Percentiles rank a stretch among this genome's conserved stretches.
phyloP scores from a whole-genome alignment of 2,113 vertebrate genomes.

The Furnarius figulus region DNA sequence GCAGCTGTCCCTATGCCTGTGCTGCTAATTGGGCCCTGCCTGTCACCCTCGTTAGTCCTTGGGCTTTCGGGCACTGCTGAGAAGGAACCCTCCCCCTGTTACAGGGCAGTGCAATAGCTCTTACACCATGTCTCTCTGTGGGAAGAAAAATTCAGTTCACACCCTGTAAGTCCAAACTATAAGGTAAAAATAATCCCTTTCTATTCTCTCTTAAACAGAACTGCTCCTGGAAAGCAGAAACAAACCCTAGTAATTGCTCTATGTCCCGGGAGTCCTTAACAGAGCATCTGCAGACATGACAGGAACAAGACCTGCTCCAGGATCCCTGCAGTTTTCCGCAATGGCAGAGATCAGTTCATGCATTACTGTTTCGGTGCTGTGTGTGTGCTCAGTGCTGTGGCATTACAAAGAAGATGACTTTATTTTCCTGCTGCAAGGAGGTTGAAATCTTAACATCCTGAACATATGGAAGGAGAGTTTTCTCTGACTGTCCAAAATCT shows the following conservation, averaged over 20 bases:
- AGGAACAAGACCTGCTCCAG: slow-evolving; percentile 59
- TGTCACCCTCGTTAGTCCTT: background rate
- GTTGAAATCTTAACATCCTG: slow-evolving; percentile 56
- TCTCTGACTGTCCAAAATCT: slow-evolving; percentile 45
- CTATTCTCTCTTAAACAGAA: slow-evolving; percentile 73
- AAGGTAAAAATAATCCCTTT: slow-evolving; percentile 68
- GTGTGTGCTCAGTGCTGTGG: slow-evolving; percentile 26
- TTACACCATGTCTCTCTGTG: background rate
- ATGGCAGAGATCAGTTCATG: slow-evolving; percentile 53
- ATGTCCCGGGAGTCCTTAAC: slow-evolving; percentile 66
- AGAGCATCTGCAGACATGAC: slow-evolving; percentile 67
- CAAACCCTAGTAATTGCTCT: slow-evolving; percentile 69
- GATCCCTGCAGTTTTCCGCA: slow-evolving; percentile 39
- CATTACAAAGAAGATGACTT: slow-evolving; percentile 61
- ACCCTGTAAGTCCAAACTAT: slow-evolving; percentile 16
- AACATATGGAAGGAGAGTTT: slow-evolving; percentile 46
- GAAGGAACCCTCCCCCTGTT: background rate
- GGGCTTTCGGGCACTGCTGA: background rate
- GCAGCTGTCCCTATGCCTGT: background rate
- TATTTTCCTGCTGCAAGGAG: slow-evolving; percentile 49
- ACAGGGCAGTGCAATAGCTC: background rate
- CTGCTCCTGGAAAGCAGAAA: slow-evolving; percentile 72
- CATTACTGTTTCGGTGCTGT: slow-evolving; percentile 16
- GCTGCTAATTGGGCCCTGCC: background rate
- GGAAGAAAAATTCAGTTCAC: slow-evolving; percentile 13